phyloP scores from a whole-genome alignment of 1,140 invertebrate genomes.

The Zaprionus lachaisei region DNA sequence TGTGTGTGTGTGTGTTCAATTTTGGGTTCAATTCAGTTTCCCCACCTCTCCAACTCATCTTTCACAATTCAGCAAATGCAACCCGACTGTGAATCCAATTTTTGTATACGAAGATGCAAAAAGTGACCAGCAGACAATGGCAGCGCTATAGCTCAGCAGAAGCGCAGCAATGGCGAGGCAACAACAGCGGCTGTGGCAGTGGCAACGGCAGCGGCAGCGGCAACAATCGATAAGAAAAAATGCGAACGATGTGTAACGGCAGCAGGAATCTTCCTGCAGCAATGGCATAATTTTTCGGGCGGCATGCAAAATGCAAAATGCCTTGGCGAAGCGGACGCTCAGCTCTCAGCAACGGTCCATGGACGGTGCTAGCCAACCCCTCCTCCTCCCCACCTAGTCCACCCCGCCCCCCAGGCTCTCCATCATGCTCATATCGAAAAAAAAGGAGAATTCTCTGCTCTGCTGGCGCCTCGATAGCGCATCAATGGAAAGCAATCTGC shows the following conservation, averaged over 20 bases:
- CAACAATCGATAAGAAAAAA: constrained; percentile 48
- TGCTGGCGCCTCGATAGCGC: constrained; percentile 35
- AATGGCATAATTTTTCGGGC: constrained; percentile 60
- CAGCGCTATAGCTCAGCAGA: neutral
- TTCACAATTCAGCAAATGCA: neutral
- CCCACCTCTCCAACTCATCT: too few relatives aligned
- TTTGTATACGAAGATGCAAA: constrained; percentile 18
- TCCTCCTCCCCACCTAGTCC: neutral
- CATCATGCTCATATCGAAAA: neutral
- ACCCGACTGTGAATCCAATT: neutral
- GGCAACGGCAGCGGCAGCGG: neutral
- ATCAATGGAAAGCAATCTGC: constrained; percentile 74
- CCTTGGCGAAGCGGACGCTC: constrained; percentile 32
- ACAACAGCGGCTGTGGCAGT: neutral
- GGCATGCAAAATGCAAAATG: constrained; percentile 67
- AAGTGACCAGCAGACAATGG: constrained; percentile 32
- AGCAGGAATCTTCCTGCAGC: constrained; percentile 10
- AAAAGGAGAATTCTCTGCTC: constrained; percentile 10
- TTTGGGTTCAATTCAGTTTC: neutral
- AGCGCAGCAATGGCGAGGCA: neutral
- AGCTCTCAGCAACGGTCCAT: constrained; percentile 17
- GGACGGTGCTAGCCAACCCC: neutral
- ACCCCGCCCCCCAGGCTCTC: neutral
- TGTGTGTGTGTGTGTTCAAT: neutral
- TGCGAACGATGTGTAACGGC: constrained; percentile 6